A percentile compares a stretch with the other conserved stretches of the same genome.
Conservation (phyloP, 2,888 invertebrate genomes). For the Polydrusus pterygomalis region DNA sequence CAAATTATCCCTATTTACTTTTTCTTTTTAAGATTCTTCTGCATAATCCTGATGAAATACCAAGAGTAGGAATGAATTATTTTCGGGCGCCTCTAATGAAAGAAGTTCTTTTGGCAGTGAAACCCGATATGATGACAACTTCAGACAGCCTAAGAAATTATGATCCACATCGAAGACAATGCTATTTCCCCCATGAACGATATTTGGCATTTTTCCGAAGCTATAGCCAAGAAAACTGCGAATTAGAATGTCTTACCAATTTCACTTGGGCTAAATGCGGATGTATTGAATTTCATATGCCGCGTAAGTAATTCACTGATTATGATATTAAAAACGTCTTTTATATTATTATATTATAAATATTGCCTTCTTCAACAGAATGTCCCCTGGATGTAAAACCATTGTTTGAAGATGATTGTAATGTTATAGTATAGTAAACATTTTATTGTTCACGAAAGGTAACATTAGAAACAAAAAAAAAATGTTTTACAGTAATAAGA, state of each 20-base stretch:
- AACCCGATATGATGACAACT: conserved; percentile 86
- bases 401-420: too few species aligned
- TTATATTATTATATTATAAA: too few species aligned
- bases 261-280: conserved; percentile 78
- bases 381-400: too few species aligned
- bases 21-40: conserved; percentile 74
- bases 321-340: not conserved
- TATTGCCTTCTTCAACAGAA: too few species aligned
- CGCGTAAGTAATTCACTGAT: conserved; percentile 70
- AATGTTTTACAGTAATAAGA: too few species aligned
- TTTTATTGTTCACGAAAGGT: too few species aligned
- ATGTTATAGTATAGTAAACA: too few species aligned
- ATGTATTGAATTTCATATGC: conserved; percentile 84
- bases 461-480: too few species aligned
- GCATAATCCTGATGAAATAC: conserved; percentile 82
- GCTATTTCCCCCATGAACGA: conserved; percentile 81
- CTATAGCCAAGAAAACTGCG: conserved; percentile 84
- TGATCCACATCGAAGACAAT: conserved; percentile 79
- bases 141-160: conserved; percentile 79
- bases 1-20: not conserved
- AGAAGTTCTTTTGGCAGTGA: conserved; percentile 82
- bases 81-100: conserved; percentile 82
- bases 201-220: conserved; percentile 79
- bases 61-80: conserved; percentile 80
- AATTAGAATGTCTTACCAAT: conserved; percentile 83